phyloP scores from a whole-genome alignment of 2,888 invertebrate species.

The Elysia crispata region DNA sequence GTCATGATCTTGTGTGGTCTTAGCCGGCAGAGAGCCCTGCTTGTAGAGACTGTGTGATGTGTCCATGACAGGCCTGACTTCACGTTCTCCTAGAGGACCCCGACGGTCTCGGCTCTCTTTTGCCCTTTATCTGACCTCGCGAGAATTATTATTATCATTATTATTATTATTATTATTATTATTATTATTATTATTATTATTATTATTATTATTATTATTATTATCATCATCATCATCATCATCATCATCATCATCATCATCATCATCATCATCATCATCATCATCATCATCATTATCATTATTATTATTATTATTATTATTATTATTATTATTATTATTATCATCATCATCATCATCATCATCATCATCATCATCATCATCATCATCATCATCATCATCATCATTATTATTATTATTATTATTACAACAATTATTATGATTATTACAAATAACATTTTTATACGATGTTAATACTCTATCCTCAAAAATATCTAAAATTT shows the following conservation, averaged over 20 bases:
- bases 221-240: neutral
- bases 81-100: too few species aligned
- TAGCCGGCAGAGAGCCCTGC: too few species aligned
- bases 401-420: neutral
- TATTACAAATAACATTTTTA: conserved; percentile 18
- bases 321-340: neutral
- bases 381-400: conserved; percentile 17
- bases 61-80: too few species aligned
- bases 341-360: neutral
- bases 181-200: neutral
- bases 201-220: neutral
- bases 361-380: neutral
- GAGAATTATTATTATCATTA: neutral
- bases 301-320: conserved; percentile 27
- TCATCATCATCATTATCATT: neutral
- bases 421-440: conserved; percentile 17
- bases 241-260: neutral
- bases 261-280: neutral
- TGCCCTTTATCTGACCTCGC: too few species aligned
- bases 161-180: neutral
- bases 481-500: too few species aligned
- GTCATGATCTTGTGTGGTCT: too few species aligned
- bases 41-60: too few species aligned
- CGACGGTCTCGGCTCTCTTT: too few species aligned
- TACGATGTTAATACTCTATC: too few species aligned